These are phyloP conservation scores for Dendrophyllia cribrosa DNA, from an alignment of 64 coral and sea anemone genomes.

Conservation along the genomic window DNA sequence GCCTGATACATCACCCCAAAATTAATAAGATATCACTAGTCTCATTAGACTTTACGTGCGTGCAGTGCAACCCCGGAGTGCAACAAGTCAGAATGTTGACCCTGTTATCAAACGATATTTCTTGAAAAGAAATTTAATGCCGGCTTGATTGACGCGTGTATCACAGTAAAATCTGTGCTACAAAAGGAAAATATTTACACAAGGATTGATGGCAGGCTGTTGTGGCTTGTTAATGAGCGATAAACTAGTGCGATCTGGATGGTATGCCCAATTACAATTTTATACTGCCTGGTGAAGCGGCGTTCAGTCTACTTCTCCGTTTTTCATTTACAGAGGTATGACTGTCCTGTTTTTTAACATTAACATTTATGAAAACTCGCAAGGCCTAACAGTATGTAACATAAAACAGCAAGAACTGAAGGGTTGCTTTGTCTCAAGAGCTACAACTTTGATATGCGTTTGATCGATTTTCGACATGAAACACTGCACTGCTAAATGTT, in stretches of 20 bases:
- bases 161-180: neutral
- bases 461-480: too few species aligned
- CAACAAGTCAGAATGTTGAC: neutral
- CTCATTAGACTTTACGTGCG: too few species aligned
- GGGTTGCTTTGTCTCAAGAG: too few species aligned
- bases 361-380: neutral
- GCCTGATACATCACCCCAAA: too few species aligned
- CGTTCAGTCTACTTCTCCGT: neutral
- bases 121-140: neutral
- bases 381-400: too few species aligned
- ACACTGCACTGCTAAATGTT: neutral
- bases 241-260: neutral
- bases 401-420: too few species aligned
- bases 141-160: constrained; percentile 3
- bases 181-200: neutral
- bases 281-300: neutral
- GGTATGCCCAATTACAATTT: too few species aligned
- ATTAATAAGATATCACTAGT: too few species aligned
- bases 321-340: constrained; percentile 1
- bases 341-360: neutral
- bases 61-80: too few species aligned
- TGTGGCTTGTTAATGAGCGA: neutral
- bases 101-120: neutral
- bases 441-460: too few species aligned
- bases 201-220: neutral